These are phyloP conservation scores for Proteles cristata DNA, from an alignment of 2,113 vertebrate genomes.

Conservation along the genomic window DNA sequence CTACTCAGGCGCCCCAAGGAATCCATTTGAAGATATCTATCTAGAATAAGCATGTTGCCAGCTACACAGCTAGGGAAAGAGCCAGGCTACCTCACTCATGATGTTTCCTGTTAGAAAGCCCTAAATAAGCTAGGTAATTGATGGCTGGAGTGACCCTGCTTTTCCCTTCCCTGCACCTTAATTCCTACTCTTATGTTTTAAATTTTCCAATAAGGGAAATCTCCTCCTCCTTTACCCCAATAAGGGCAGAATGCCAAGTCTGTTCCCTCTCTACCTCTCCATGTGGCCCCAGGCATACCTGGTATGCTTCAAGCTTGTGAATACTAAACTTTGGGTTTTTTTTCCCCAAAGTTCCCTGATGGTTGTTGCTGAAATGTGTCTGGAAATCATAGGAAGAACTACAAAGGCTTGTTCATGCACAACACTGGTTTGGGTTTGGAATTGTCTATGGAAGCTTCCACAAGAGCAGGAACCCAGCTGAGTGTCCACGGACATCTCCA, in stretches of 20 bases:
- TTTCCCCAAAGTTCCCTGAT: not conserved
- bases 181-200: not conserved
- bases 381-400: not conserved
- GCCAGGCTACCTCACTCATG: not conserved
- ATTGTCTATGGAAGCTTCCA: not conserved
- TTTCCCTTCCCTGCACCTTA: not conserved
- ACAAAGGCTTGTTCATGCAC: not conserved
- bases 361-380: not conserved
- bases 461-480: not conserved
- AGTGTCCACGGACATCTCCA: not conserved
- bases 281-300: not conserved
- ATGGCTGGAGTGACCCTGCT: not conserved
- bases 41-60: not conserved
- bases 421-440: not conserved
- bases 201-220: not conserved
- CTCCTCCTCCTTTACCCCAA: not conserved
- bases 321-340: not conserved
- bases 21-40: not conserved
- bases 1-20: not conserved
- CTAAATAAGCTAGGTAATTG: not conserved
- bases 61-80: not conserved
- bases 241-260: not conserved
- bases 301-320: not conserved
- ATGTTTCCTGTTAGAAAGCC: not conserved
- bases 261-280: not conserved